Base-by-base conservation (phyloP, 2,888 invertebrate species). In the Gari tellinella region DNA sequence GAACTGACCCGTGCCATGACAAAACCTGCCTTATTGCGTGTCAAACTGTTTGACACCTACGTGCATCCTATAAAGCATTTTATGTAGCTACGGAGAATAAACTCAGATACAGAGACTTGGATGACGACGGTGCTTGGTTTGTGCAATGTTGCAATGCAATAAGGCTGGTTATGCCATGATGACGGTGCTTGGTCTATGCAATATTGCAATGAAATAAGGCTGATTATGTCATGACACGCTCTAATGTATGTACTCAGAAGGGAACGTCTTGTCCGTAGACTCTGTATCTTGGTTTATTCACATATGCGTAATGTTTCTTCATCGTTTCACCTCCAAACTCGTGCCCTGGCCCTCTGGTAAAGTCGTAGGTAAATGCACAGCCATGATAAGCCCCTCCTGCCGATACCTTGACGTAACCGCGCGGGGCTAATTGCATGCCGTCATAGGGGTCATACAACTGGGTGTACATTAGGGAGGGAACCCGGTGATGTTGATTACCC, bases 401-500 rank as follows among this genome's bases (percentile, higher is more conserved):
- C 26, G 72, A 66, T 15, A 89, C 86, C 19, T 57, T 81, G 57
- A 89, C 80, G 56, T 75, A 78, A 21, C 89, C 89, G 17, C 81
- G 72, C 14, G 67, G 67, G 3, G 79, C 74, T 8, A 88, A 79
- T 31, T 80, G 55, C 0, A 55, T 23, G 58, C 83, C 69, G 60
- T 85, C 65, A 40, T 85, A 85, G 0, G 86, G 81, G 51, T 89
- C 88, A 58, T 80, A 89, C 23, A 87, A 64, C 69, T 85, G 86
- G 25, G 78, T 81, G 69, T 89, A 89, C 55, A 79, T 72, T 14
- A 89, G 75, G 15, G 85, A 83, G 1, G 81, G 70, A 14, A 88
- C 73, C 38, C 84, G 65, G 5, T 82, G 65, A 58, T 89, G 83
- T 37, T 78, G 56, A 5, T 46, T 46, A 0, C 89, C 89, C 73